These are phyloP conservation scores for Tokudaia tokunoshimensis DNA, from an alignment of 2,797 vertebrate species.

Conservation along the genomic window DNA sequence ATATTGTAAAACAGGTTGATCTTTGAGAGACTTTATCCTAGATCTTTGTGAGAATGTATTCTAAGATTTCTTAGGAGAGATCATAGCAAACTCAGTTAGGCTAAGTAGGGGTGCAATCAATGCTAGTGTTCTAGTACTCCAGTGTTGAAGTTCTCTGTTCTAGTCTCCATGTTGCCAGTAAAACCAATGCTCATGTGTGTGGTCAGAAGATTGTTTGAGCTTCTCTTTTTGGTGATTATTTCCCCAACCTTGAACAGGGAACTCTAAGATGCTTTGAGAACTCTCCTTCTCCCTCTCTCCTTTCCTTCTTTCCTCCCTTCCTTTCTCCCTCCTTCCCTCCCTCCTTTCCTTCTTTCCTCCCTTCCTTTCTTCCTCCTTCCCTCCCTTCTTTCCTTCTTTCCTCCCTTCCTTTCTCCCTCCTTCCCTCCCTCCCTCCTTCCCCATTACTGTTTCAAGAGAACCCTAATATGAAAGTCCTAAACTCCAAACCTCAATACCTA, in stretches of 20 bases:
- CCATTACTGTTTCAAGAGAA: not conserved
- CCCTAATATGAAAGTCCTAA: not conserved
- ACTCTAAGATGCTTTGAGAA: not conserved
- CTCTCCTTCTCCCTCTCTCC: not conserved
- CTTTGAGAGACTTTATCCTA: slow-evolving; percentile 19
- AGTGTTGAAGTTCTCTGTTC: not conserved
- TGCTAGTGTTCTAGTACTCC: not conserved
- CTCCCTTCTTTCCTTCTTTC: not conserved
- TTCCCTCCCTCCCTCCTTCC: not conserved
- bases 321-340: not conserved
- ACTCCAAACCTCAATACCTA: not conserved
- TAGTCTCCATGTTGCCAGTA: not conserved
- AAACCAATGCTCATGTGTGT: not conserved
- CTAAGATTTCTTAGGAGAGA: not conserved
- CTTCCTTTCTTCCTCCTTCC: too few species aligned
- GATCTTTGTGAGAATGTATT: slow-evolving; percentile 13
- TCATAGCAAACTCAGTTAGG: not conserved
- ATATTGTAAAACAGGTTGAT: not conserved
- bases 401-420: not conserved
- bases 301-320: not conserved
- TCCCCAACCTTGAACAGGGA: not conserved
- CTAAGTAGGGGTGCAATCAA: not conserved
- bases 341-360: not conserved
- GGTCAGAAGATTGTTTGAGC: not conserved
- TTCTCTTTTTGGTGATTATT: not conserved